A percentile compares a stretch with the other conserved stretches of the same genome.
phyloP scores from a whole-genome alignment of 1,140 invertebrate genomes.

The Heliconius himera region DNA sequence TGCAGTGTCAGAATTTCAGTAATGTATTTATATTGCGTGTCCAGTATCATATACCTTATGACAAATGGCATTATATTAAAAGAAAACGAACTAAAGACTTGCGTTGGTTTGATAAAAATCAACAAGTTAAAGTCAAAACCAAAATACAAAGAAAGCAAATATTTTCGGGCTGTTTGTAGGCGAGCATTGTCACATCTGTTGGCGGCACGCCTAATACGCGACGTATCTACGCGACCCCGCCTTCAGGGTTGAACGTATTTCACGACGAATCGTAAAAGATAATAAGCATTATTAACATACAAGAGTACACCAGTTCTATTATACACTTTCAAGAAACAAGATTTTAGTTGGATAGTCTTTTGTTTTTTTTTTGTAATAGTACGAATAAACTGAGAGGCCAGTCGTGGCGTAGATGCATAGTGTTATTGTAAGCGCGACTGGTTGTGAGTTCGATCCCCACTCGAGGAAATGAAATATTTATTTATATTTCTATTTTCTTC shows the following conservation, averaged over 20 bases:
- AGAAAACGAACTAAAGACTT: neutral
- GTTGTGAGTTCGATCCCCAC: too few species aligned
- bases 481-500: too few species aligned
- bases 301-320: slow-evolving; percentile 30
- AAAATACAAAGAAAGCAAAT: slow-evolving; percentile 4
- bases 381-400: too few species aligned
- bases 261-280: slow-evolving; percentile 43
- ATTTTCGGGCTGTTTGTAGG: slow-evolving; percentile 12
- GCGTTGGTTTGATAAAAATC: neutral
- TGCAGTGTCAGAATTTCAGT: too few species aligned
- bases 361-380: neutral
- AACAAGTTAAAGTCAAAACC: neutral
- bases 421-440: too few species aligned
- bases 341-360: neutral
- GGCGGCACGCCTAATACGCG: slow-evolving; percentile 66
- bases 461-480: too few species aligned
- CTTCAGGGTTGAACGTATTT: slow-evolving; percentile 43
- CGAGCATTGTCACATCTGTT: slow-evolving; percentile 65
- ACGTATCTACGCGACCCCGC: slow-evolving; percentile 38
- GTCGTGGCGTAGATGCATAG: too few species aligned
- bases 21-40: too few species aligned
- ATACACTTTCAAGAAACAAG: neutral
- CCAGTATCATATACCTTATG: too few species aligned
- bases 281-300: slow-evolving; percentile 45
- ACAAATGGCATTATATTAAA: neutral